Evolutionary conservation across 1,140 invertebrate species (phyloP).

Genomic region (Piezodorus guildinii): DNA sequence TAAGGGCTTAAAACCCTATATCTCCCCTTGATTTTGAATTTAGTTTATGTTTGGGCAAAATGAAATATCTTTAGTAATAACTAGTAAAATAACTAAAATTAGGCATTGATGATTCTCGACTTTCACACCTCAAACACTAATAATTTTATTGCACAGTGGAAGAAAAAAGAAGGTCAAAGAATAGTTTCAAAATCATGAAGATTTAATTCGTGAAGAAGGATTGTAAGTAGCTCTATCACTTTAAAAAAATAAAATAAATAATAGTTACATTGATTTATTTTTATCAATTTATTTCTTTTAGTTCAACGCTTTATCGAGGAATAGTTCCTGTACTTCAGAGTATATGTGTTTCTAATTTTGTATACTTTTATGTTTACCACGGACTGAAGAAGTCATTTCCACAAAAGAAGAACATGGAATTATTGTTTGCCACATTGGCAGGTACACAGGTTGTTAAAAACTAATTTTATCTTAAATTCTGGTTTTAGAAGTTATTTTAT

Average conservation of each 20-base stretch:
- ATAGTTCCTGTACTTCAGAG: conserved; percentile 69
- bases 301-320: conserved; percentile 61
- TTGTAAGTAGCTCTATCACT: conserved; percentile 42
- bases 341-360: conserved; percentile 77
- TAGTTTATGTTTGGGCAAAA: too few species aligned
- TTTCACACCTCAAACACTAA: too few species aligned
- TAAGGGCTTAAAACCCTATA: too few species aligned
- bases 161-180: conserved; percentile 45
- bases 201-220: conserved; percentile 57
- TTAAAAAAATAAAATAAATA: neutral
- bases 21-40: too few species aligned
- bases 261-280: conserved; percentile 16
- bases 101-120: too few species aligned
- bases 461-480: too few species aligned
- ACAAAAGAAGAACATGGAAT: conserved; percentile 41
- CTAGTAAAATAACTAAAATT: too few species aligned
- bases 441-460: conserved; percentile 35
- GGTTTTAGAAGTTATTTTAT: too few species aligned
- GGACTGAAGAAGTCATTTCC: conserved; percentile 45
- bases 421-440: conserved; percentile 66
- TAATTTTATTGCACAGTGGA: conserved; percentile 43
- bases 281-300: conserved; percentile 34
- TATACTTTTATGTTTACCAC: conserved; percentile 88
- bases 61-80: too few species aligned
- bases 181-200: conserved; percentile 45